Base-by-base conservation (phyloP, 2,113 vertebrate genomes). In the Mus pahari region DNA sequence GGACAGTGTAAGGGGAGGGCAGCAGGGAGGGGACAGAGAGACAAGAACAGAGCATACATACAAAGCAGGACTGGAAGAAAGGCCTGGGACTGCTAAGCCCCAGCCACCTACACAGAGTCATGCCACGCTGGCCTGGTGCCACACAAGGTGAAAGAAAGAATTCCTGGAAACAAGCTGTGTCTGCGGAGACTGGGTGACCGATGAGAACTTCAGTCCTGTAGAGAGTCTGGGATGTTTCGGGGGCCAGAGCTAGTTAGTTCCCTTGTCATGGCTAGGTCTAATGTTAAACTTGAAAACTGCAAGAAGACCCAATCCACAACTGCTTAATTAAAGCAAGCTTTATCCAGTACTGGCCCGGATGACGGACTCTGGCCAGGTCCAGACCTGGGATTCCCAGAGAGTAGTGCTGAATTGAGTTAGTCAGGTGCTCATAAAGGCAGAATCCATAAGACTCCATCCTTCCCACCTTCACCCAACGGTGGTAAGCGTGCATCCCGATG, bases 91-190 rank as follows among this genome's bases (percentile, higher is more conserved):
- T 26, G 58, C 74, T 55, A 60, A 62, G 24, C 62, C 36, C 60
- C n/a, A 5, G 14, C 9, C 20, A 10, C 10, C 3, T n/a, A 77
- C 1, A 3, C 2, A 0, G 73, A 14, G 50, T 45, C 39, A 1
- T 0, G 9, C 62, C 10, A 7, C 0, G 84, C 77, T 26, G 39
- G 8, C 60, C n/a, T 3, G 50, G 17, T 9, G 3, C n/a, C 11
- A 14, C 17, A 11, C 6, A 33, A 68, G 2, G 24, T 1, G n/a
- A 62, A 9, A 6, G 66, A 68, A 28, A 31, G 81, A 84, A 84
- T 64, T 64, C 39, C 55, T 45, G 58, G 39, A 45, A 64, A 45
- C 39, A 45, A 45, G 39, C 58, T 42, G n/a, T 31, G 58, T 60
- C 58, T 19, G 26, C 14, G 2, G 82, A 45, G 58, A 10, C 39